Evolutionary conservation across 2,797 vertebrate species (phyloP).

Genomic region (Melanotaenia nigrans): DNA sequence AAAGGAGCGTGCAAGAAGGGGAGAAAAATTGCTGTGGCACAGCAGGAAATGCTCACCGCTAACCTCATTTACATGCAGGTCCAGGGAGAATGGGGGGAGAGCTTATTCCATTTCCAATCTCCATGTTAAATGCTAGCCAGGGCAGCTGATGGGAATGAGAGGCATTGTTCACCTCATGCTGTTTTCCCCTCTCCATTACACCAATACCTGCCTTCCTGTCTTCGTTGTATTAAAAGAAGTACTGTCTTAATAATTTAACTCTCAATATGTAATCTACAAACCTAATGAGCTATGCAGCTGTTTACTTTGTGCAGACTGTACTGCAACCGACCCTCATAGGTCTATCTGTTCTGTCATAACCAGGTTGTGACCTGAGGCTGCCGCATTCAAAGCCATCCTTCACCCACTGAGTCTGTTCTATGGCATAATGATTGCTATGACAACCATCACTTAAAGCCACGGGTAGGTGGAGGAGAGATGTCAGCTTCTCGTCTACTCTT

Average conservation of each 20-base stretch:
- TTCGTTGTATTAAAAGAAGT: constrained; percentile 53
- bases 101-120: constrained; percentile 86
- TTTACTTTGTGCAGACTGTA: constrained; percentile 62
- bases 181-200: constrained; percentile 65
- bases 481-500: constrained; percentile 79
- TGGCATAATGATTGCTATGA: constrained; percentile 86
- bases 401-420: constrained; percentile 79
- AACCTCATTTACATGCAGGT: constrained; percentile 88
- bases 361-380: constrained; percentile 82
- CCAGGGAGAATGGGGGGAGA: constrained; percentile 73
- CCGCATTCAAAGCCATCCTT: constrained; percentile 81
- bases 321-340: constrained; percentile 60
- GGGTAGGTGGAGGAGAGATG: constrained; percentile 82
- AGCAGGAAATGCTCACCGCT: constrained; percentile 82
- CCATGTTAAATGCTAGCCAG: constrained; percentile 86
- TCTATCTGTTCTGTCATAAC: constrained; percentile 75
- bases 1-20: constrained; percentile 56
- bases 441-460: constrained; percentile 85
- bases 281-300: constrained; percentile 51
- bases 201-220: constrained; percentile 74
- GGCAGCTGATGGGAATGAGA: constrained; percentile 81
- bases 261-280: constrained; percentile 55
- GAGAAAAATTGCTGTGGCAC: constrained; percentile 77
- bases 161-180: constrained; percentile 79
- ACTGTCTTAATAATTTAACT: constrained; percentile 58